phyloP scores from a whole-genome alignment of 2,113 vertebrate species.

The Ancistrus triradiatus region DNA sequence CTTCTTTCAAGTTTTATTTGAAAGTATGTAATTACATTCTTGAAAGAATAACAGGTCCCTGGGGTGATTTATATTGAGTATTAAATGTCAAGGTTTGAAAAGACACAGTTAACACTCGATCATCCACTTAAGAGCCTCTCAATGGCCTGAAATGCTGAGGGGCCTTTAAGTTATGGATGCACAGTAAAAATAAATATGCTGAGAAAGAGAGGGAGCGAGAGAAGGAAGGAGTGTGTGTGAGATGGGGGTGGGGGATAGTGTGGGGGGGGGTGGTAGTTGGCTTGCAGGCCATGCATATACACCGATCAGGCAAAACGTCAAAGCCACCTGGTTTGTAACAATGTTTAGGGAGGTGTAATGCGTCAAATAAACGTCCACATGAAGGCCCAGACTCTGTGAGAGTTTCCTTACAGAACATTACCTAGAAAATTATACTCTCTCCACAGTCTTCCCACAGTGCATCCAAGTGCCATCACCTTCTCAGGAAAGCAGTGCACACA shows the following conservation, averaged over 20 bases:
- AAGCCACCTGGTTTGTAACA: no score
- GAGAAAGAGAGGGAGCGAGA: slow-evolving; percentile 20
- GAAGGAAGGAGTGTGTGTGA: neutral
- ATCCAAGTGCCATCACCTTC: no score
- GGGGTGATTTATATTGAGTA: slow-evolving; percentile 92
- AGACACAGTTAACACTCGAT: slow-evolving; percentile 81
- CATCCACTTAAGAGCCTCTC: slow-evolving; percentile 54
- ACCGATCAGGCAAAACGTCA: no score
- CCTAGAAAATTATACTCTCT: no score
- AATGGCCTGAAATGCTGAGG: slow-evolving; percentile 48
- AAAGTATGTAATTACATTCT: slow-evolving; percentile 99
- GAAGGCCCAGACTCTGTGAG: no score
- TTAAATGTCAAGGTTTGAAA: slow-evolving; percentile 92
- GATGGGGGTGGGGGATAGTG: neutral
- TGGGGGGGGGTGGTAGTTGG: neutral
- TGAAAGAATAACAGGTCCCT: slow-evolving; percentile 91
- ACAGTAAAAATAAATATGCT: slow-evolving; percentile 44
- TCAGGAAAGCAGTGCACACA: no score
- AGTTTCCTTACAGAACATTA: no score
- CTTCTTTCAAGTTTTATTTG: slow-evolving; percentile 99
- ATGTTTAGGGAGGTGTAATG: no score
- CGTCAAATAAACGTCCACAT: no score
- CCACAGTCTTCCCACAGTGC: no score
- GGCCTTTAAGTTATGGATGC: slow-evolving; percentile 39
- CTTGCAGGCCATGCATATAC: no score